Evolutionary conservation across 2,113 vertebrate genomes (phyloP), one percentile per base, ranked within the genome.

Genomic region (Microcebus griseorufus): DNA sequence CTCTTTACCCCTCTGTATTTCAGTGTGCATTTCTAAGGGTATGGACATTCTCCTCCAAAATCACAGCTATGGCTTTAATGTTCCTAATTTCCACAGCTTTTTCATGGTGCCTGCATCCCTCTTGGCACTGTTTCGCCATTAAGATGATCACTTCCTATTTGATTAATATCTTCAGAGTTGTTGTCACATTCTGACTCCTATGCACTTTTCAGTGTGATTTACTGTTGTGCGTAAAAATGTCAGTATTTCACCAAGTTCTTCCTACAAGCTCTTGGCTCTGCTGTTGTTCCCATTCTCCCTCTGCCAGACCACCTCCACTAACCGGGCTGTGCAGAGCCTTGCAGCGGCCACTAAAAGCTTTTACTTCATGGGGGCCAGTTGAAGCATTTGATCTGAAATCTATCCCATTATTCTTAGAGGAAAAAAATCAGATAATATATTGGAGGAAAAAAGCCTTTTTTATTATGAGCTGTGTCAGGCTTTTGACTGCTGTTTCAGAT

Each of bases 191-290:
- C 69, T 93, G 81, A 96, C 60, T 73, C 70, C 67, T 51, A 42
- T 62, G 27, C 34, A 73, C 86, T 96, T 93, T 96, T 93, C 37
- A 90, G 5, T 79, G 51, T 97, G 81, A 93, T 97, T 98, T 97
- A 95, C 51, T 82, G 5, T 78, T 78, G 13, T 85, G 55, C 85
- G 42, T 90, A 89, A 79, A 96, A 94, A 32, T 16, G 72, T 82
- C 65, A 64, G 6, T 37, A 76, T 95, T 65, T 76, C n/a, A 95
- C 37, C 55, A 95, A 27, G 34, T 25, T 95, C 94, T 75, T 18
- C 39, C 91, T 62, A 10, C 60, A 25, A 73, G 48, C 25, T 6
- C 70, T 96, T 96, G 39, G 16, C 78, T 97, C 96, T 96, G 10
- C 27, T 90, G 4, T 34, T 34, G 11, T 89, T 95, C 25, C 4